Base-by-base conservation (phyloP, 2,113 vertebrate genomes). In the Phycodurus eques region DNA sequence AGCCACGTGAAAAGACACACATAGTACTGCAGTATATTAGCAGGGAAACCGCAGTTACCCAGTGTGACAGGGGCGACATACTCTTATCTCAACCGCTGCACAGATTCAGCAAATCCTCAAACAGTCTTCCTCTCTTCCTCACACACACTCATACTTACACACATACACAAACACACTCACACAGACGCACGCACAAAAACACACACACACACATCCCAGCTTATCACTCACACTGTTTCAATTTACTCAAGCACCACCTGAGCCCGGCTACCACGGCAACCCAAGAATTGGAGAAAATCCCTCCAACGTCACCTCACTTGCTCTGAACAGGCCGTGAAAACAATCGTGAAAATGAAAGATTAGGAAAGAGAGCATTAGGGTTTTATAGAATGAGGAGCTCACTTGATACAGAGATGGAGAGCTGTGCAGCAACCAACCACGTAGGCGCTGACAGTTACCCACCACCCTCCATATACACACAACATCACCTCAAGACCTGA, bases 231-330 rank as follows among this genome's bases (percentile, higher is more conserved):
- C 73, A 79, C 88, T 85, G 85, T 92, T 91, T 90, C 87, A 91
- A 90, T 91, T 91, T 91, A 87, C 88, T 90, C 82, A 84, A 89
- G 89, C 86, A 87, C 86, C 87, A 88, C 87, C 90, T 90, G 87
- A 90, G 85, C 85, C 78, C 33, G 77, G 90, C 89, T 85, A 89
- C 87, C 85, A 84, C 80, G 56, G 85, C 89, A 91, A 88, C 88
- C 81, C 81, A 85, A 81, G 84, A 88, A 87, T 89, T 67, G 86
- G 74, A 83, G 87, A 87, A 91, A 90, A 89, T 86, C 88, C 88
- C 79, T 82, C 78, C 79, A 46, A 88, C 83, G 79, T 87, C 88
- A 87, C 88, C 81, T 82, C 82, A 63, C 80, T 82, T 67, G 74
- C 82, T 90, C 82, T 53, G 86, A 90, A 85, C 85, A 76, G 83